These are phyloP conservation scores for Knipowitschia caucasica DNA, from an alignment of 2,797 vertebrate species.

Conservation along the genomic window DNA sequence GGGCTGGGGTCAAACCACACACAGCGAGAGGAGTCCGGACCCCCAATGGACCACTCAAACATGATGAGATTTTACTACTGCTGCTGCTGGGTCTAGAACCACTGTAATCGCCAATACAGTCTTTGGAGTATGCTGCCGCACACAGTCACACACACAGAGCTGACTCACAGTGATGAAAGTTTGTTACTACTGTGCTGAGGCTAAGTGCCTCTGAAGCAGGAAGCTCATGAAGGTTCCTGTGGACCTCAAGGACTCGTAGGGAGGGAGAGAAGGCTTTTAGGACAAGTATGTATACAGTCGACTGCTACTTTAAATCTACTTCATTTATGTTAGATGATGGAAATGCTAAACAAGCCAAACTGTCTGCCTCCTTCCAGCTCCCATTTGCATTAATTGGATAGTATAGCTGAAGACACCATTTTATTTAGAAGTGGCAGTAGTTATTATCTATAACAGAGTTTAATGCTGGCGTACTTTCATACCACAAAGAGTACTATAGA, in stretches of 20 bases:
- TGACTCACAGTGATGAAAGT: conserved; percentile 68
- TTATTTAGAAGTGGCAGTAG: conserved; percentile 11
- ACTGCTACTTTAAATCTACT: conserved; percentile 33
- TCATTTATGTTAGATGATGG: conserved; percentile 20
- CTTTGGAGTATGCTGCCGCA: conserved; percentile 44
- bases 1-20: conserved; percentile 76
- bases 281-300: conserved; percentile 29
- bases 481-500: too few species aligned
- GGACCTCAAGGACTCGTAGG: conserved; percentile 55
- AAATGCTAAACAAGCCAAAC: conserved; percentile 17
- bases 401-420: conserved; percentile 1
- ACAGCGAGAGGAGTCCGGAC: conserved; percentile 67
- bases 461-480: too few species aligned
- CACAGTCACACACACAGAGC: conserved; percentile 55
- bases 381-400: conserved; percentile 4
- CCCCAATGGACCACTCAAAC: conserved; percentile 70
- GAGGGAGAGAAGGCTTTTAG: conserved; percentile 32
- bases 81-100: conserved; percentile 61
- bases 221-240: conserved; percentile 55
- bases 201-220: conserved; percentile 55
- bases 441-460: conserved; percentile 6
- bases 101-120: conserved; percentile 44
- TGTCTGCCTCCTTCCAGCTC: conserved; percentile 2
- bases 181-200: conserved; percentile 75
- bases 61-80: conserved; percentile 72